Percentiles rank a stretch among this genome's conserved stretches.
Conservation (phyloP, 2,888 invertebrate species). For the Macrophya annulata region DNA sequence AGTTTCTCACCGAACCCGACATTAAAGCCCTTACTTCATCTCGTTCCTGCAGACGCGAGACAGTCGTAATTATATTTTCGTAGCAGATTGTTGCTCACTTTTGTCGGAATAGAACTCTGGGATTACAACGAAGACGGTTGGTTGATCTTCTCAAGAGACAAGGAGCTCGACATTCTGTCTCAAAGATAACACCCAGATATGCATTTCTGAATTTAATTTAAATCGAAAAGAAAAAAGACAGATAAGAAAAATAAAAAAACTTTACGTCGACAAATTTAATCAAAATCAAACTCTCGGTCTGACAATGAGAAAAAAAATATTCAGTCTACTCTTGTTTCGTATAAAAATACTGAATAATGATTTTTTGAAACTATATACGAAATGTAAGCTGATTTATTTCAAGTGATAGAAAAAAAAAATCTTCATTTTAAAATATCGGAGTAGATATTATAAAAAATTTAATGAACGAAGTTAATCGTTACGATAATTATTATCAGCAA, state of each 20-base stretch:
- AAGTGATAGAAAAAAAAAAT: too few relatives aligned
- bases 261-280: neutral
- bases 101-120: conserved; percentile 23
- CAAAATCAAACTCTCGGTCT: neutral
- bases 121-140: conserved; percentile 3
- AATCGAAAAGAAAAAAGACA: neutral
- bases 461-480: neutral
- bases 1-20: conserved; percentile 40
- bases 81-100: conserved; percentile 47
- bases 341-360: neutral
- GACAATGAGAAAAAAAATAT: neutral
- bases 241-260: too few relatives aligned
- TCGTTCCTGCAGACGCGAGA: neutral
- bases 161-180: neutral
- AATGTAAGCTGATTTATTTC: too few relatives aligned
- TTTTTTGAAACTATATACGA: neutral
- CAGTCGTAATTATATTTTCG: conserved; percentile 53
- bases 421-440: neutral
- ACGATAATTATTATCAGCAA: neutral
- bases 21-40: conserved; percentile 51
- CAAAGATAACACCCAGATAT: neutral
- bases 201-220: conserved; percentile 3
- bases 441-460: neutral
- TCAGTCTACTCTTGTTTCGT: neutral
- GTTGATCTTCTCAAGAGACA: conserved; percentile 30